These are phyloP conservation scores for Poeciliopsis gracilis DNA, from an alignment of 2,797 vertebrate species.

Conservation along the genomic window DNA sequence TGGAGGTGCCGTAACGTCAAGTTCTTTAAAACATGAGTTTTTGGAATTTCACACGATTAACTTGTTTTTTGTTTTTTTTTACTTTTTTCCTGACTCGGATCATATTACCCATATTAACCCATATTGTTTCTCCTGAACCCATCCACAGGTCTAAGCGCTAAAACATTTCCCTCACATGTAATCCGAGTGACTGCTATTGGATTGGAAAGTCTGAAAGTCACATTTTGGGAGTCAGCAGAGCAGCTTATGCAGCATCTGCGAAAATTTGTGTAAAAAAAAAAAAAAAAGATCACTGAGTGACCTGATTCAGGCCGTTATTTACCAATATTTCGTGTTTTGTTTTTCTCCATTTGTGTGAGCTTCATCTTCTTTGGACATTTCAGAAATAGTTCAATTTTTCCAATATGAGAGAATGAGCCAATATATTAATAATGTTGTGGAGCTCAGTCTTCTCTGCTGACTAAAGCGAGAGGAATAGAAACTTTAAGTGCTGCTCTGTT, in stretches of 20 bases:
- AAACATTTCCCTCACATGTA: neutral
- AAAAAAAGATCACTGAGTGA: neutral
- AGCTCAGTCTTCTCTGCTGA: neutral
- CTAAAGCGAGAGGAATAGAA: neutral
- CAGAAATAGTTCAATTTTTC: neutral
- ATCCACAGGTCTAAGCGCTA: neutral
- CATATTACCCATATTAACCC: no score
- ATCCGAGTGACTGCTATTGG: neutral
- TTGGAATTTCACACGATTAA: neutral
- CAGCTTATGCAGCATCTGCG: neutral
- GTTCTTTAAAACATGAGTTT: neutral
- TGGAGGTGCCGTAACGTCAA: neutral
- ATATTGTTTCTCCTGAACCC: neutral
- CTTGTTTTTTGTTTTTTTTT: neutral
- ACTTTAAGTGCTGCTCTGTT: neutral
- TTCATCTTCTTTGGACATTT: neutral
- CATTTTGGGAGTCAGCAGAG: neutral
- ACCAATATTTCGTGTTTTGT: no score
- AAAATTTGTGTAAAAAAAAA: neutral
- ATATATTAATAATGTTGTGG: neutral
- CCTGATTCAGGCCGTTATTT: neutral
- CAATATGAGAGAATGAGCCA: neutral
- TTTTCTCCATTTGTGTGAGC: neutral
- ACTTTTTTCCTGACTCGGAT: neutral
- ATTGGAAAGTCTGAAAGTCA: neutral